Percentiles rank a stretch among this genome's conserved stretches.
These are phyloP conservation scores for Venustaconcha ellipsiformis DNA, from an alignment of 1,140 invertebrate species.

Conservation along the genomic window DNA sequence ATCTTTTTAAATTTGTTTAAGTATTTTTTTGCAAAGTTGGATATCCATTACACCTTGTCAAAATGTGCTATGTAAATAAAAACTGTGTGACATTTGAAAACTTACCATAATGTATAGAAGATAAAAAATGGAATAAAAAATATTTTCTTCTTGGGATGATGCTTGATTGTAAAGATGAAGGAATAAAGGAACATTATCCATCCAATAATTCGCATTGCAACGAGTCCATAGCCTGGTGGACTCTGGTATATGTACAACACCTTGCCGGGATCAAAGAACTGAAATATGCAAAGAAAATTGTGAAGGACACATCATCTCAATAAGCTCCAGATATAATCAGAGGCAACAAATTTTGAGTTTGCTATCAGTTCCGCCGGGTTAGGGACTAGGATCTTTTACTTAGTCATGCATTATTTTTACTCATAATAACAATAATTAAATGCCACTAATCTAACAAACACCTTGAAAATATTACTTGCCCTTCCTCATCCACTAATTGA, in stretches of 20 bases:
- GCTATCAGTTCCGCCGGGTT: no score
- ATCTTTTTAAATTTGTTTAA: not conserved
- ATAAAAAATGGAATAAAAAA: slow-evolving; percentile 81
- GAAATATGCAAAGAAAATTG: slow-evolving; percentile 48
- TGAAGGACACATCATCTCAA: no score
- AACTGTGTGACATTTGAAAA: not conserved
- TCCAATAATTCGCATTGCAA: slow-evolving; percentile 80
- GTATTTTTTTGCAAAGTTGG: not conserved
- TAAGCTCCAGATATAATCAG: no score
- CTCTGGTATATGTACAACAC: slow-evolving; percentile 92
- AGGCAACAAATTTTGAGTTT: no score
- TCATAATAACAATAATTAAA: no score
- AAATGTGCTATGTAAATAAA: not conserved
- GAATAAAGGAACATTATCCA: slow-evolving; percentile 89
- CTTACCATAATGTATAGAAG: slow-evolving; percentile 60
- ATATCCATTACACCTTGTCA: no score
- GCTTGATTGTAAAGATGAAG: slow-evolving; percentile 83
- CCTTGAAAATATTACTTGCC: no score
- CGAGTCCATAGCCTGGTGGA: slow-evolving; percentile 85
- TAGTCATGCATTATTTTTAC: no score
- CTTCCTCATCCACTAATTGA: no score
- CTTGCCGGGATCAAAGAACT: slow-evolving; percentile 89
- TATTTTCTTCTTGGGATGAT: slow-evolving; percentile 81
- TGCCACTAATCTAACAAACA: no score
- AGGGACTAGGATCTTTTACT: no score